Evolutionary conservation across 2,113 vertebrate species (phyloP).

Genomic region (Pelecanoides urinatrix): DNA sequence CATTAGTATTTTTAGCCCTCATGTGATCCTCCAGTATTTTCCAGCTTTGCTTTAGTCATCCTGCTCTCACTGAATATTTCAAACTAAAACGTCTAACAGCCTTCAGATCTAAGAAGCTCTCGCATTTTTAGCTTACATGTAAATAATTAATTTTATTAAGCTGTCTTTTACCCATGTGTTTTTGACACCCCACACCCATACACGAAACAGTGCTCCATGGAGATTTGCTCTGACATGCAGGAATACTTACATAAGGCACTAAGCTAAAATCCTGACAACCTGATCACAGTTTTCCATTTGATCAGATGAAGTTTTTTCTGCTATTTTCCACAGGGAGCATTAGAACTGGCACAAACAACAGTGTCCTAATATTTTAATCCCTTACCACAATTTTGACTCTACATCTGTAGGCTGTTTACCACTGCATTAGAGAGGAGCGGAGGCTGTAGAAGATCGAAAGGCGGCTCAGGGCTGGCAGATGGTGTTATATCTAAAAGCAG

Average conservation of each 20-base stretch:
- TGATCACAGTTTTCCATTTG: slow-evolving; percentile 8
- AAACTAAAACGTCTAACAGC: slow-evolving; percentile 13
- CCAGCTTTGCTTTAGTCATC: slow-evolving; percentile 76
- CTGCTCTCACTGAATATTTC: slow-evolving; percentile 70
- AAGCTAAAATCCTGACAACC: slow-evolving; percentile 34
- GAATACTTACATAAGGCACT: slow-evolving; percentile 25
- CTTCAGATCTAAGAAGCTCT: slow-evolving; percentile 19
- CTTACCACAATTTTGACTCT: not conserved
- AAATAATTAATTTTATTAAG: slow-evolving; percentile 39
- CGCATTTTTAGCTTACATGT: not conserved
- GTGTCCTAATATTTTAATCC: slow-evolving; percentile 6
- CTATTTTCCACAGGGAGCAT: not conserved
- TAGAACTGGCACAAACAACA: slow-evolving; percentile 14
- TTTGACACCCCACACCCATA: not conserved
- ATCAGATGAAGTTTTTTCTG: slow-evolving; percentile 14
- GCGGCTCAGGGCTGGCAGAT: not conserved
- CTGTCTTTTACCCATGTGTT: not conserved
- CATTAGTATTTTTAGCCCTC: slow-evolving; percentile 79
- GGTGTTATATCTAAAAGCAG: not conserved
- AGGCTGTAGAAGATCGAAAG: not conserved
- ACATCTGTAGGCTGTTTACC: slow-evolving; percentile 6
- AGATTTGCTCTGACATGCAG: not conserved
- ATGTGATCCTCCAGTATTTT: slow-evolving; percentile 79
- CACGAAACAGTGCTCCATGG: not conserved
- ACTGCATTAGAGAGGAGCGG: not conserved